phyloP scores from a whole-genome alignment of 2,888 invertebrate genomes.

The Nemotelus pantherinus region DNA sequence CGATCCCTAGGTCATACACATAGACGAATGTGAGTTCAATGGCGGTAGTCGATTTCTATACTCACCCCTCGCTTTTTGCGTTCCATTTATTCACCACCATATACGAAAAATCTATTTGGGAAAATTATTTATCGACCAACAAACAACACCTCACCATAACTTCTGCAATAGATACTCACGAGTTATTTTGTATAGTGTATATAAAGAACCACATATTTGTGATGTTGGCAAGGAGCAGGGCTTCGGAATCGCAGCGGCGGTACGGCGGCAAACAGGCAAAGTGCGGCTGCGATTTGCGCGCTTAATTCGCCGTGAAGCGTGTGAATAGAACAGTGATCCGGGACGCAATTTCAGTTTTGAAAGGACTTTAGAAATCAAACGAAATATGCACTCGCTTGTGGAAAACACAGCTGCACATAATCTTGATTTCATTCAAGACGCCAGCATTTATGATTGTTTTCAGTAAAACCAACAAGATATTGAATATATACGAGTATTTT shows the following conservation, averaged over 20 bases:
- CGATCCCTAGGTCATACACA: constrained; percentile 30
- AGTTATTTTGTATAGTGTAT: constrained; percentile 25
- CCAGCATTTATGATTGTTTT: no score
- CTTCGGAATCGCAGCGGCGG: constrained; percentile 12
- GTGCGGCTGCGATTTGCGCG: constrained; percentile 51
- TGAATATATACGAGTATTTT: no score
- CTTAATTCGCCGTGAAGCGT: constrained; percentile 65
- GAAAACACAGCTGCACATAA: constrained; percentile 26
- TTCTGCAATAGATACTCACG: constrained; percentile 5
- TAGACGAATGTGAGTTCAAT: constrained; percentile 5
- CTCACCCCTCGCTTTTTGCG: background rate
- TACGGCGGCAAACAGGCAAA: constrained; percentile 18
- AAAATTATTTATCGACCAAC: constrained; percentile 43
- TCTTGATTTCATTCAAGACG: no score
- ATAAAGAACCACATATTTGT: constrained; percentile 32
- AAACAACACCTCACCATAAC: constrained; percentile 35
- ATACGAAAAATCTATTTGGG: constrained; percentile 23
- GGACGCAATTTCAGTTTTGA: constrained; percentile 31
- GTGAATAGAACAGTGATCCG: constrained; percentile 56
- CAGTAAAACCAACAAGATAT: no score
- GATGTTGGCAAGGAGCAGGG: constrained; percentile 7
- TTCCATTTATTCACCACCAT: background rate
- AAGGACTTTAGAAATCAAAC: constrained; percentile 8
- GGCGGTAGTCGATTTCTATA: constrained; percentile 4
- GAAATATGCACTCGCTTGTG: background rate